phyloP scores from a whole-genome alignment of 2,888 invertebrate genomes.

The Atethmia centrago region DNA sequence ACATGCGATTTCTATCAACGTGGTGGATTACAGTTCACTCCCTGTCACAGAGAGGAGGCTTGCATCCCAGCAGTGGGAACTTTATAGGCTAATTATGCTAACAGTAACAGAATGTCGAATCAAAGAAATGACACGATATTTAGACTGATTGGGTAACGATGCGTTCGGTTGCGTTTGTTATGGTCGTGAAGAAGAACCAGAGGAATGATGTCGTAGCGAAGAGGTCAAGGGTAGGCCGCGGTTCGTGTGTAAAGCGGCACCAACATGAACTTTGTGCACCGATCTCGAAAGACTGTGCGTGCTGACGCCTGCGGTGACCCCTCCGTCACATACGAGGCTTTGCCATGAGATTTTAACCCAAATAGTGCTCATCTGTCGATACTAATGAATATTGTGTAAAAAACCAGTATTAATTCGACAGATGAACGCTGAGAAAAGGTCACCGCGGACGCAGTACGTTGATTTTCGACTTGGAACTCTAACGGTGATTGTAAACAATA shows the following conservation, averaged over 20 bases:
- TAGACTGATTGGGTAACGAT: slow-evolving; percentile 41
- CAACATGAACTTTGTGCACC: slow-evolving; percentile 58
- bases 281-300: slow-evolving; percentile 43
- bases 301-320: slow-evolving; percentile 48
- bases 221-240: slow-evolving; percentile 68
- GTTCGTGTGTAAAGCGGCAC: slow-evolving; percentile 45
- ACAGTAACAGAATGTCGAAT: slow-evolving; percentile 41
- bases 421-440: slow-evolving; percentile 64
- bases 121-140: slow-evolving; percentile 58
- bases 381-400: slow-evolving; percentile 60
- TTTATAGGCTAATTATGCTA: slow-evolving; percentile 5
- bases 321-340: slow-evolving; percentile 20
- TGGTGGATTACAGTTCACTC: too few species aligned
- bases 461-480: slow-evolving; percentile 62
- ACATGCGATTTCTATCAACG: too few species aligned
- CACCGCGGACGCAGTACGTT: slow-evolving; percentile 65
- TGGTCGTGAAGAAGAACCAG: slow-evolving; percentile 62
- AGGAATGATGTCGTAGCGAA: slow-evolving; percentile 65
- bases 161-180: slow-evolving; percentile 41
- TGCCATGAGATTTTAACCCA: slow-evolving; percentile 51
- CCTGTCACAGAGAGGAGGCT: too few species aligned
- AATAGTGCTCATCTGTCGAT: slow-evolving; percentile 44
- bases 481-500: slow-evolving; percentile 59
- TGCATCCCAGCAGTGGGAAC: too few species aligned
- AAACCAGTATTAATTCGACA: slow-evolving; percentile 35